Evolutionary conservation across 1,140 invertebrate genomes (phyloP), one percentile per base, ranked within the genome.

Genomic region (Gonioctena quinquepunctata): DNA sequence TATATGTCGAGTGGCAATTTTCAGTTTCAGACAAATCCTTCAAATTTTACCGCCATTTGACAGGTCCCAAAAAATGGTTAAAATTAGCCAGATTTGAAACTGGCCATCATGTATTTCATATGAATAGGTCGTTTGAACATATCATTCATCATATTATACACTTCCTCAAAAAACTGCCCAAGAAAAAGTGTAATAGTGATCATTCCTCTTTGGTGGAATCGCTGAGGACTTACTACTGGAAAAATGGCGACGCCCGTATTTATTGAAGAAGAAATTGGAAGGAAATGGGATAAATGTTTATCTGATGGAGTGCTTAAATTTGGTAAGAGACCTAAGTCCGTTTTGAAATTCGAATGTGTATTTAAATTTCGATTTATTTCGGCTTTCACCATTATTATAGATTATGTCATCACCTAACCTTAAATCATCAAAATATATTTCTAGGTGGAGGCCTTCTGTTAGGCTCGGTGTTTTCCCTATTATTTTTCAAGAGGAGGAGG

Each of bases 371-470:
- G 16, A 13, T n/a, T 42, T 4, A 13, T 42, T 42, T 42, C 16
- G 0, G 16, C 13, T 42, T 42, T 42, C 5, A n/a, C 3, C 5
- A 13, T 1, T 42, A 42, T 42, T 42, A 42, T n/a, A 42, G 48
- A 64, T 76, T 76, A 74, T 72, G 69, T 76, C 72, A 74, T 72
- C 66, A 71, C 48, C 57, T 75, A 76, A 75, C 69, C 73, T 76
- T 52, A 56, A 33, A 21, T 18, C 5, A 56, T 66, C 7, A 21
- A 27, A 33, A 64, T 61, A 54, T 57, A 61, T 54, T 76, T 77
- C 57, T 73, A 92, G 91, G 90, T 73, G 89, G 89, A 76, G 92
- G 92, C 71, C 70, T 90, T 50, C 62, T 89, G 25, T 76, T 93
- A 68, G 92, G 92, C 50, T 85, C 87, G 21, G 80, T 92, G 49